Percentiles rank a stretch among this genome's conserved stretches.
These are phyloP conservation scores for Parazoanthus darwini DNA, from an alignment of 92 coral and sea anemone genomes.

Conservation along the genomic window DNA sequence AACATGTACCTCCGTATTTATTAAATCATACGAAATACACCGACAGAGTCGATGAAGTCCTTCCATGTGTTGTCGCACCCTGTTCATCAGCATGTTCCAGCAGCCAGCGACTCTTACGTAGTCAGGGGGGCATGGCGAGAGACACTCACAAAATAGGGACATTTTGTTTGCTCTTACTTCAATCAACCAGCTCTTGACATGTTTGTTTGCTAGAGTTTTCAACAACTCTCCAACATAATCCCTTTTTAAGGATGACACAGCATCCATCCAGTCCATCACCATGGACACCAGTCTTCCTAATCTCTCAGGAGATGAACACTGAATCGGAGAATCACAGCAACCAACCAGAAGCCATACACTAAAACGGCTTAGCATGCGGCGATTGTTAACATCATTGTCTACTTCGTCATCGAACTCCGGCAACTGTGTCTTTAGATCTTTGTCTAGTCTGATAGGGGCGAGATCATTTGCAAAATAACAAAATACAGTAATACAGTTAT, in stretches of 20 bases:
- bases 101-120: constrained; percentile 88
- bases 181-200: constrained; percentile 90
- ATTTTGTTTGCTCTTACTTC: constrained; percentile 82
- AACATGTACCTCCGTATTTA: constrained; percentile 75
- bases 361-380: constrained; percentile 94
- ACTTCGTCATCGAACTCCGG: constrained; percentile 73
- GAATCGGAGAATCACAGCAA: constrained; percentile 75
- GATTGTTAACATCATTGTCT: constrained; percentile 92
- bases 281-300: constrained; percentile 93
- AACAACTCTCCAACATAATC: constrained; percentile 88
- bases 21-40: constrained; percentile 80
- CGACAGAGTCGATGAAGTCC: constrained; percentile 94
- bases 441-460: constrained; percentile 58
- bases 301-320: constrained; percentile 84
- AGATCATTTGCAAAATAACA: background rate
- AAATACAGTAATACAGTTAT: background rate
- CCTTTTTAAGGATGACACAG: constrained; percentile 77
- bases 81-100: constrained; percentile 82
- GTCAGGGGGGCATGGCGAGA: constrained; percentile 87
- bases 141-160: constrained; percentile 87
- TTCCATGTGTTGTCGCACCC: constrained; percentile 82
- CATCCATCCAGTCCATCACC: constrained; percentile 94
- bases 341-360: constrained; percentile 96
- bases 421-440: constrained; percentile 54
- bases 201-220: constrained; percentile 85